These are phyloP conservation scores for Carposina sasakii DNA, from an alignment of 1,140 invertebrate species.

Conservation along the genomic window DNA sequence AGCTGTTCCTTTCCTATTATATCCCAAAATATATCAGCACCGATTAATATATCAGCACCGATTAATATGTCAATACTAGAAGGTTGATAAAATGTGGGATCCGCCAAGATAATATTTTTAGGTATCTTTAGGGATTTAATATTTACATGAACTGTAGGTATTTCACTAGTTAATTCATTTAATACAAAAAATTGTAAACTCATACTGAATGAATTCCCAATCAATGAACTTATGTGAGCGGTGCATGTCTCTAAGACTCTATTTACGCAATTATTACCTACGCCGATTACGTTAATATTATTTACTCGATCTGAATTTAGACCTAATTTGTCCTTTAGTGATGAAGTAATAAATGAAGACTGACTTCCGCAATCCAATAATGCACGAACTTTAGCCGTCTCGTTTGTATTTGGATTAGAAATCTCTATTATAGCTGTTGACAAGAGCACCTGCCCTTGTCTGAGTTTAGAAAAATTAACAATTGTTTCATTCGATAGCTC, in stretches of 20 bases:
- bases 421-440: not conserved
- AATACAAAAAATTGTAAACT: not conserved
- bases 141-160: not conserved
- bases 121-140: not conserved
- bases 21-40: not conserved
- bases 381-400: not conserved
- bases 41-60: not conserved
- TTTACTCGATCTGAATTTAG: not conserved
- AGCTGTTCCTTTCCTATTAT: not conserved
- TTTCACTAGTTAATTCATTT: not conserved
- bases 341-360: not conserved
- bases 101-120: not conserved
- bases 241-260: not conserved
- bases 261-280: not conserved
- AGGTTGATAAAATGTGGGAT: not conserved
- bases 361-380: conserved; percentile 1
- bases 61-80: not conserved
- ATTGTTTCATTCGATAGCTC: not conserved
- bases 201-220: not conserved
- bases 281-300: not conserved
- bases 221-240: not conserved
- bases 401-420: not conserved
- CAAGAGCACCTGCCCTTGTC: not conserved
- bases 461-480: not conserved
- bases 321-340: not conserved